Conservation (phyloP, 2,113 vertebrate species). For the Heterochromis multidens region DNA sequence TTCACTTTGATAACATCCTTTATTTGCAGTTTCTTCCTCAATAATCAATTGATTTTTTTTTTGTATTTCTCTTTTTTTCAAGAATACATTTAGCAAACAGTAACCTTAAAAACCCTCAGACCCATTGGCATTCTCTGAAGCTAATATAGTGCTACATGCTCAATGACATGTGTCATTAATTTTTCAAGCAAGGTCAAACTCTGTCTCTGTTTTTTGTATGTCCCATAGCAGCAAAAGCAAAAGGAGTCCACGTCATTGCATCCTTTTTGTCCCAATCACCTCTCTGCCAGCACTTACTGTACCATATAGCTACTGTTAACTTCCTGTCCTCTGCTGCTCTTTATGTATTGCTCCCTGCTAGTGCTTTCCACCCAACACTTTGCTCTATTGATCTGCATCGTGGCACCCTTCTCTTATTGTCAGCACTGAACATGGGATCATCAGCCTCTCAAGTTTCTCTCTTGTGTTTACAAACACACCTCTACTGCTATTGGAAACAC, state of each 20-base stretch:
- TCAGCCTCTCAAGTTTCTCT: slow-evolving; percentile 61
- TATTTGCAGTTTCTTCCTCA: neutral
- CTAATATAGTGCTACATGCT: slow-evolving; percentile 12
- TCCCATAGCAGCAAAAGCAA: slow-evolving; percentile 12
- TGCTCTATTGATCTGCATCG: slow-evolving; percentile 60
- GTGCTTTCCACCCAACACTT: slow-evolving; percentile 47
- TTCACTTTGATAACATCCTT: slow-evolving; percentile 1
- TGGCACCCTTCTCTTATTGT: slow-evolving; percentile 60
- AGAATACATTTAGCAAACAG: slow-evolving; percentile 19
- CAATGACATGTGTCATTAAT: slow-evolving; percentile 40
- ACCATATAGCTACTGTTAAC: slow-evolving; percentile 24
- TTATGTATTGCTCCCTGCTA: slow-evolving; percentile 6
- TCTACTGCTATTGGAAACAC: slow-evolving; percentile 15
- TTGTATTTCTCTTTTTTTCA: slow-evolving; percentile 2
- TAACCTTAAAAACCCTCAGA: slow-evolving; percentile 20
- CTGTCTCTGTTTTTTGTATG: slow-evolving; percentile 25
- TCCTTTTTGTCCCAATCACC: neutral
- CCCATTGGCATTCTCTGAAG: slow-evolving; percentile 18
- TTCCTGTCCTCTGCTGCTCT: slow-evolving; percentile 20
- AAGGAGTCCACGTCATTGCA: neutral
- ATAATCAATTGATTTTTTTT: neutral
- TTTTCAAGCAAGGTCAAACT: slow-evolving; percentile 57
- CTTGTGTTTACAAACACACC: slow-evolving; percentile 69
- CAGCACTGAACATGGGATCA: slow-evolving; percentile 50
- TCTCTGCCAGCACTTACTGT: slow-evolving; percentile 22